Conservation (phyloP, 2,888 invertebrate species). For the Philonicus albiceps region DNA sequence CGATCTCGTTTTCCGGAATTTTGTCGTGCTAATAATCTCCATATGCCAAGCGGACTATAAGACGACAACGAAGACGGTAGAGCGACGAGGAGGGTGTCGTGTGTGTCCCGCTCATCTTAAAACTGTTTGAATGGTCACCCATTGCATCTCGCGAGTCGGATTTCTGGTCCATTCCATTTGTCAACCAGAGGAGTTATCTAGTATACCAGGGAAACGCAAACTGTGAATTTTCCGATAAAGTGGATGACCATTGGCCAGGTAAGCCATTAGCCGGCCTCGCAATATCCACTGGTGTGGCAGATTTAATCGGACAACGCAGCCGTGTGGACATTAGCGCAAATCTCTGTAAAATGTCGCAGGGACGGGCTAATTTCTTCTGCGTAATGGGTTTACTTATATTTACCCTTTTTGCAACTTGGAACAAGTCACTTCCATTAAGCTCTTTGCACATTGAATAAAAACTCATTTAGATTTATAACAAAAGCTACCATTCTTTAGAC, state of each 20-base stretch:
- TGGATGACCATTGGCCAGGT: background rate
- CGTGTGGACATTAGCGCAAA: background rate
- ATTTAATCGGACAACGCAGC: background rate
- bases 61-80: background rate
- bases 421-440: background rate
- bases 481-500: background rate
- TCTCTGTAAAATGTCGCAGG: background rate
- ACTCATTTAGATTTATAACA: background rate
- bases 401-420: background rate
- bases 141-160: background rate
- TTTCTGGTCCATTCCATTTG: constrained; percentile 25
- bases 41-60: background rate
- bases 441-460: background rate
- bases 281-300: background rate
- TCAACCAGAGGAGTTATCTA: background rate
- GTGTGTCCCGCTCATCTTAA: background rate
- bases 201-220: background rate
- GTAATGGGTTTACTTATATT: background rate
- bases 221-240: constrained; percentile 18
- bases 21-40: constrained; percentile 32
- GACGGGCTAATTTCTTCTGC: background rate
- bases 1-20: constrained; percentile 33
- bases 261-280: background rate
- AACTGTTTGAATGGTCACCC: background rate
- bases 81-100: background rate